A percentile compares a stretch with the other conserved stretches of the same genome.
Evolutionary conservation across 2,797 vertebrate genomes (phyloP).

Genomic region (Pristis pectinata): DNA sequence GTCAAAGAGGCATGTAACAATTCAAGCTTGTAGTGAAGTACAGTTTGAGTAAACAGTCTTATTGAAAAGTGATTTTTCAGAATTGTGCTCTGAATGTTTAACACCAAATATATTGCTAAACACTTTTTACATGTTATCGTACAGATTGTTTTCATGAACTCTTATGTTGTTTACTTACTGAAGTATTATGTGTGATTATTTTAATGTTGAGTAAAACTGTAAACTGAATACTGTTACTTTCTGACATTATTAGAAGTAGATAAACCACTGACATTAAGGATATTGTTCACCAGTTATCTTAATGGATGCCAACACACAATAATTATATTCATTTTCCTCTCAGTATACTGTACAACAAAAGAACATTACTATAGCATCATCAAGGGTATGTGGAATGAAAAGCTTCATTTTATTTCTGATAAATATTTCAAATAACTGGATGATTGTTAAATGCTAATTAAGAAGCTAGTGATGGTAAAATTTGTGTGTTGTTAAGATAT

Average conservation of each 20-base stretch:
- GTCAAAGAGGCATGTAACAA: conserved; percentile 1
- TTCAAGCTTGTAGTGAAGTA: conserved; percentile 32
- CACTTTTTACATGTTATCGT: conserved; percentile 20
- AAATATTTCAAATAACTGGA: background rate
- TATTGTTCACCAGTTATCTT: background rate
- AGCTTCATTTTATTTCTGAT: background rate
- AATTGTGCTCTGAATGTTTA: conserved; percentile 36
- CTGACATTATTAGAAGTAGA: background rate
- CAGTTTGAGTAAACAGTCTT: conserved; percentile 6
- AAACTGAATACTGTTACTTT: conserved; percentile 11
- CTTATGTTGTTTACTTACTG: conserved; percentile 6
- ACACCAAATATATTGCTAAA: conserved; percentile 34
- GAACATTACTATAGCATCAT: background rate
- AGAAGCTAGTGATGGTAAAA: background rate
- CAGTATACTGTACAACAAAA: background rate
- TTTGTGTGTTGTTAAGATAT: background rate
- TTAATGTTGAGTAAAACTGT: conserved; percentile 20
- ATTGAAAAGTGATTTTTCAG: background rate
- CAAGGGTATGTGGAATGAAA: background rate
- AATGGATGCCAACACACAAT: background rate
- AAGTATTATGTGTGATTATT: conserved; percentile 6
- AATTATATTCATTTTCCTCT: background rate
- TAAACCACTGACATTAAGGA: background rate
- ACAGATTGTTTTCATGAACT: conserved; percentile 16
- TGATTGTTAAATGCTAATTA: background rate